A percentile compares a stretch with the other conserved stretches of the same genome.
Conservation (phyloP, 2,113 vertebrate species). For the Camelus bactrianus region DNA sequence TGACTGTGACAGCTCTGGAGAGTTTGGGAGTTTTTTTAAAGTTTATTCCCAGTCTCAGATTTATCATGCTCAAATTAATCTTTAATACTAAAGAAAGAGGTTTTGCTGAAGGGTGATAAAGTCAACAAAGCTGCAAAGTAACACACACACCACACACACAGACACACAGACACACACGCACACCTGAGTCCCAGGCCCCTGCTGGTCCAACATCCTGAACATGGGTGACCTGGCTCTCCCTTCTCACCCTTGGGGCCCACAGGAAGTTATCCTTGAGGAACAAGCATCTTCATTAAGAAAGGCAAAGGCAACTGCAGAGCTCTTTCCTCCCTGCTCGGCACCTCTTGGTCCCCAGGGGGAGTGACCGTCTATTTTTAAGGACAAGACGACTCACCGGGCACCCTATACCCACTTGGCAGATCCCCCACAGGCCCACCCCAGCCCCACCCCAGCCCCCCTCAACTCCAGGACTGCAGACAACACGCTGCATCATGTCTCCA, state of each 20-base stretch:
- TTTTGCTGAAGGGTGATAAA: neutral
- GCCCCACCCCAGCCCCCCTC: too few species aligned
- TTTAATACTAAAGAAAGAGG: too few species aligned
- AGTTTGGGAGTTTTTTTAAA: accelerated
- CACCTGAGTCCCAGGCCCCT: accelerated
- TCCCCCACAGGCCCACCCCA: neutral
- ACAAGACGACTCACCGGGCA: neutral
- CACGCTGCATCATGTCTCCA: accelerated
- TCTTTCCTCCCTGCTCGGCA: accelerated
- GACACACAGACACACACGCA: too few species aligned
- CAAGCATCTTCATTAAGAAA: accelerated
- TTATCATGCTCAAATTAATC: accelerated
- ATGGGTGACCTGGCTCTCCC: accelerated
- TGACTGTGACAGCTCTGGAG: neutral
- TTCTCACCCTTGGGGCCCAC: neutral
- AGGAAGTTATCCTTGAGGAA: neutral
- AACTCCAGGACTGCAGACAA: neutral
- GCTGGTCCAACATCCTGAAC: accelerated
- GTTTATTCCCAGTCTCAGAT: too few species aligned
- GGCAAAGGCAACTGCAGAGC: accelerated
- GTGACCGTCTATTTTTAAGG: neutral
- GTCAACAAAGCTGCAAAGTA: neutral
- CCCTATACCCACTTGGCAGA: neutral
- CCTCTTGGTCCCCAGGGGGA: neutral
- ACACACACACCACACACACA: neutral